Percentiles rank a stretch among this genome's conserved stretches.
These are phyloP conservation scores for Erpetoichthys calabaricus DNA, from an alignment of 2,797 vertebrate species.

Conservation along the genomic window DNA sequence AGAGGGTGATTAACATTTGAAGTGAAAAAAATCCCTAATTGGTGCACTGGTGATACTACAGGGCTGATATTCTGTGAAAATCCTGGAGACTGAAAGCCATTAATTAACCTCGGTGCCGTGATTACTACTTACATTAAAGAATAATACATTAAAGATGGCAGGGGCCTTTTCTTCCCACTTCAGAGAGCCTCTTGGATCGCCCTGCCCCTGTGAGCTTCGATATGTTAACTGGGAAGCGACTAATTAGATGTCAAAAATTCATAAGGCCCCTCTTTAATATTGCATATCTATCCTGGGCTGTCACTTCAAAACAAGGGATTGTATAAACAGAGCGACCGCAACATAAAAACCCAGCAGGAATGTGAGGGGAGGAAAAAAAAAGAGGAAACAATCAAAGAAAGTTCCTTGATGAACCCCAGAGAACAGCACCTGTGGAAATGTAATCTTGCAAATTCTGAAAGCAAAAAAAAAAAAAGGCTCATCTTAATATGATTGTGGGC, in stretches of 20 bases:
- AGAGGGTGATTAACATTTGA: conserved; percentile 45
- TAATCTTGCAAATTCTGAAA: conserved; percentile 61
- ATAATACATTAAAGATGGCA: conserved; percentile 82
- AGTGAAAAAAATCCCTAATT: conserved; percentile 39
- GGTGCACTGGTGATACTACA: conserved; percentile 29
- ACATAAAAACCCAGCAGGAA: conserved; percentile 67
- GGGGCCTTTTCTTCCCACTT: conserved; percentile 72
- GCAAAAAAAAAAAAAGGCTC: conserved; percentile 42
- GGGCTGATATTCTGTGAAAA: conserved; percentile 29
- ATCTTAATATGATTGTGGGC: conserved; percentile 67
- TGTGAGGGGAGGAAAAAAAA: conserved; percentile 45
- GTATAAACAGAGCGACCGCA: conserved; percentile 86
- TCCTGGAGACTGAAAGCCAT: conserved; percentile 47
- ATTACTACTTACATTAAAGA: conserved; percentile 93
- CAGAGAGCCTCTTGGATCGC: conserved; percentile 76
- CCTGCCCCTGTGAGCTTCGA: conserved; percentile 71
- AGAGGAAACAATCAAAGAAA: conserved; percentile 76
- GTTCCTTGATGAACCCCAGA: conserved; percentile 70
- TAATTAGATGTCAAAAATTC: conserved; percentile 99
- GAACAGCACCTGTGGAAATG: conserved; percentile 65
- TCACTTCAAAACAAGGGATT: conserved; percentile 93
- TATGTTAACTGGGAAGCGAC: conserved; percentile 93
- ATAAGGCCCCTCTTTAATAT: conserved; percentile 98
- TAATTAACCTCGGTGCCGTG: conserved; percentile 95
- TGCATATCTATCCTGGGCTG: conserved; percentile 91